Evolutionary conservation across 2,113 vertebrate genomes (phyloP).

Genomic region (Paramormyrops kingsleyae): DNA sequence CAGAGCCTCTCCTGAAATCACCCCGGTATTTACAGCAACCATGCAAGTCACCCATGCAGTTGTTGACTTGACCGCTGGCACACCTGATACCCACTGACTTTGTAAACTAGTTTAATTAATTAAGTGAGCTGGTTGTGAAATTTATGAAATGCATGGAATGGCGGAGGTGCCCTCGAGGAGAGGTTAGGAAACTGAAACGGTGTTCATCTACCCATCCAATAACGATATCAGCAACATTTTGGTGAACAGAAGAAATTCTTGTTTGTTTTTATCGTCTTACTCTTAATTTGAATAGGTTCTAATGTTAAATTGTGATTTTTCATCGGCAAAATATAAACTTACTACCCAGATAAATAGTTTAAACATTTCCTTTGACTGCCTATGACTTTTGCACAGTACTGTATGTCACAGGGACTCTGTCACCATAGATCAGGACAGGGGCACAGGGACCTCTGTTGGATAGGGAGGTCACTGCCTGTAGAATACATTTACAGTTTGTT

Average conservation of each 20-base stretch:
- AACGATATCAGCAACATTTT: not conserved
- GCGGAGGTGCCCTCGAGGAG: not conserved
- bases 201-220: not conserved
- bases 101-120: not conserved
- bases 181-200: not conserved
- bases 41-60: not conserved
- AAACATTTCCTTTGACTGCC: not conserved
- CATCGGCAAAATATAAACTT: not conserved
- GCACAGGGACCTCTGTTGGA: not conserved
- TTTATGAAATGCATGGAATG: not conserved
- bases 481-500: not conserved
- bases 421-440: constrained; percentile 20
- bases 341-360: not conserved
- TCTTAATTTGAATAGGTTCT: not conserved
- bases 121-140: not conserved
- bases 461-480: not conserved
- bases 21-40: not conserved
- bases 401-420: constrained; percentile 20
- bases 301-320: not conserved
- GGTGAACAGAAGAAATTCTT: not conserved
- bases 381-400: not conserved
- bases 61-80: not conserved
- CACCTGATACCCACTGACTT: not conserved
- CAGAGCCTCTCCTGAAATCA: not conserved
- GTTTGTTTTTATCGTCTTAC: not conserved